These are phyloP conservation scores for Mus caroli DNA, from an alignment of 2,797 vertebrate genomes.

Conservation along the genomic window DNA sequence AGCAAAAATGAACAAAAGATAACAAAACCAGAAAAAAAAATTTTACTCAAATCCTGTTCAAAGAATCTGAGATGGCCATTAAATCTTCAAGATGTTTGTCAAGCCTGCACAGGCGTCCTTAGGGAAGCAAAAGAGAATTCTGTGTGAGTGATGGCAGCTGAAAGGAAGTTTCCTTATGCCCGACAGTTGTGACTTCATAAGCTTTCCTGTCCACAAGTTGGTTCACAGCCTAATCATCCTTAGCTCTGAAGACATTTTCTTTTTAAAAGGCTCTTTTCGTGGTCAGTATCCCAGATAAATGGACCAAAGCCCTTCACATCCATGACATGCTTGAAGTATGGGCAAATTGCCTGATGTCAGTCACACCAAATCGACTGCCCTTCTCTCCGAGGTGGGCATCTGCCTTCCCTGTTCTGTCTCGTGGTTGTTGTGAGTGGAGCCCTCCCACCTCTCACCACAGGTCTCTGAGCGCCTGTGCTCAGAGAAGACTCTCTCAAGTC, in stretches of 20 bases:
- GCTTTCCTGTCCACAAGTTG: not conserved
- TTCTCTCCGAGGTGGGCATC: not conserved
- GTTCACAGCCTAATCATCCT: not conserved
- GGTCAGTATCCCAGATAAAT: not conserved
- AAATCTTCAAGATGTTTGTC: constrained; percentile 28
- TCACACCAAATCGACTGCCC: not conserved
- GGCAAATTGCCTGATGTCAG: not conserved
- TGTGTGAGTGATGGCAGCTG: not conserved
- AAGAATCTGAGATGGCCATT: constrained; percentile 60
- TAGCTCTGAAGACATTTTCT: constrained; percentile 9
- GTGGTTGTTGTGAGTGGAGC: not conserved
- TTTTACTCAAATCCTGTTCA: constrained; percentile 55
- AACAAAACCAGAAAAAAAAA: constrained; percentile 1
- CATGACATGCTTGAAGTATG: not conserved
- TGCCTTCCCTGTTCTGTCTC: not conserved
- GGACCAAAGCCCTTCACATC: not conserved
- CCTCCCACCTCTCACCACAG: not conserved
- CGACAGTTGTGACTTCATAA: not conserved
- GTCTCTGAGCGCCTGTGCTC: not conserved
- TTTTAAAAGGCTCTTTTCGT: constrained; percentile 16
- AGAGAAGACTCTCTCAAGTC: not conserved
- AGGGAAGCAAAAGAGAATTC: constrained; percentile 41
- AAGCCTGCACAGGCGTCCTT: constrained; percentile 1
- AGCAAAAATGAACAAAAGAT: not conserved
- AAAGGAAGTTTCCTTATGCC: not conserved